Evolutionary conservation across 2,888 invertebrate genomes (phyloP).

Genomic region (Protodeltote pygarga): DNA sequence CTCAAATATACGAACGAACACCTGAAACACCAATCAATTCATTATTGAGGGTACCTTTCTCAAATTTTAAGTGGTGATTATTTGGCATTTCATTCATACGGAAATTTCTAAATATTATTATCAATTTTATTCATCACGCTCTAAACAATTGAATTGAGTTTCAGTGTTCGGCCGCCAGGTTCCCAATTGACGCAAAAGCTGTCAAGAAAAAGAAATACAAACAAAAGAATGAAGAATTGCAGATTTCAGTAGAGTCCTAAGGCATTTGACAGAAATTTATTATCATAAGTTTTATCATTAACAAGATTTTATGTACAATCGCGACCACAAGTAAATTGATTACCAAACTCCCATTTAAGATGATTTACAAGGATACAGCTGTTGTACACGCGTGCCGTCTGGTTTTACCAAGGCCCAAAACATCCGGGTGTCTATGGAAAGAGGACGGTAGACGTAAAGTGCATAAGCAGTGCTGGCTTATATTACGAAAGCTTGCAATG

Average conservation of each 20-base stretch:
- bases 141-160: too few relatives aligned
- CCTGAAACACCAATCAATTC: too few relatives aligned
- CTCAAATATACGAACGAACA: conserved; percentile 13
- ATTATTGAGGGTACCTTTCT: too few relatives aligned
- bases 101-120: too few relatives aligned
- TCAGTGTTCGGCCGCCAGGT: too few relatives aligned
- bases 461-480: conserved; percentile 70
- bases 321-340: conserved; percentile 1
- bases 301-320: background rate
- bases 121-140: too few relatives aligned
- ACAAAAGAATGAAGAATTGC: conserved; percentile 35
- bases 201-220: conserved; percentile 49
- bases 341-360: conserved; percentile 12
- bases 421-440: conserved; percentile 62
- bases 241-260: conserved; percentile 58
- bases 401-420: conserved; percentile 38
- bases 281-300: background rate
- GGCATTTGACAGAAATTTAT: conserved; percentile 6
- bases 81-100: too few relatives aligned
- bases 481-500: conserved; percentile 83
- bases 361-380: conserved; percentile 21
- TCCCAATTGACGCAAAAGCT: conserved; percentile 12
- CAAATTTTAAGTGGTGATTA: too few relatives aligned
- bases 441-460: conserved; percentile 62
- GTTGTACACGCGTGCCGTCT: conserved; percentile 22